A percentile compares a stretch with the other conserved stretches of the same genome.
These are phyloP conservation scores for Eupristina koningsbergeri DNA, from an alignment of 1,140 invertebrate species.

Conservation along the genomic window DNA sequence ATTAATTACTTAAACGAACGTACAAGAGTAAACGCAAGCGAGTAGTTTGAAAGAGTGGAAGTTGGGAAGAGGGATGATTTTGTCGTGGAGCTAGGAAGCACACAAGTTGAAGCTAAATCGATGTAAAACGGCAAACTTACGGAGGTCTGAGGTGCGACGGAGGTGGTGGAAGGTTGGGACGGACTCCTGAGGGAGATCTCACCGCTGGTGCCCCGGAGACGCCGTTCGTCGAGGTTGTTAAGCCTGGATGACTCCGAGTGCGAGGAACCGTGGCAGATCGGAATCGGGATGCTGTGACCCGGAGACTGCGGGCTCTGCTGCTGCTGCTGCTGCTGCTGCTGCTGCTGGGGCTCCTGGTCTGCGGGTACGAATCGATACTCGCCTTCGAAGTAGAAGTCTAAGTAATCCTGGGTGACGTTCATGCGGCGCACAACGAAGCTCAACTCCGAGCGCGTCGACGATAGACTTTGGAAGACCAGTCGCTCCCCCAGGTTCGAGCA, in stretches of 20 bases:
- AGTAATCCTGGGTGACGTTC: slow-evolving; percentile 87
- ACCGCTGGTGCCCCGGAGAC: slow-evolving; percentile 80
- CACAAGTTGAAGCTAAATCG: no score
- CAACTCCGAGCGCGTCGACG: slow-evolving; percentile 80
- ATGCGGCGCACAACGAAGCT: slow-evolving; percentile 84
- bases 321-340: slow-evolving; percentile 30
- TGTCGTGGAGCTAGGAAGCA: no score
- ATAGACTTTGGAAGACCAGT: slow-evolving; percentile 76
- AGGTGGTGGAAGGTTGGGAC: slow-evolving; percentile 64
- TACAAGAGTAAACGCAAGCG: not conserved
- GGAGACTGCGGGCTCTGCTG: slow-evolving; percentile 65
- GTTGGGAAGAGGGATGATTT: no score
- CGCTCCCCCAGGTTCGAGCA: slow-evolving; percentile 81
- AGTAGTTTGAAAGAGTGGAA: no score
- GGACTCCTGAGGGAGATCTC: slow-evolving; percentile 77
- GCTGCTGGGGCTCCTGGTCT: slow-evolving; percentile 27
- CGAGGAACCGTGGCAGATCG: slow-evolving; percentile 30
- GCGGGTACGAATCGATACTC: slow-evolving; percentile 81
- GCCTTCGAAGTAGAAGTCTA: slow-evolving; percentile 86
- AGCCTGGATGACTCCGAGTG: slow-evolving; percentile 34
- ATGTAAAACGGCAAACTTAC: not conserved
- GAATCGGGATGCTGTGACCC: slow-evolving; percentile 23
- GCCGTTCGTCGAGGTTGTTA: slow-evolving; percentile 77
- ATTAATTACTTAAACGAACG: not conserved
- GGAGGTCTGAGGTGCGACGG: slow-evolving; percentile 39